Percentiles rank a stretch among this genome's conserved stretches.
These are phyloP conservation scores for Anomalospiza imberbis DNA, from an alignment of 2,797 vertebrate genomes.

Conservation along the genomic window DNA sequence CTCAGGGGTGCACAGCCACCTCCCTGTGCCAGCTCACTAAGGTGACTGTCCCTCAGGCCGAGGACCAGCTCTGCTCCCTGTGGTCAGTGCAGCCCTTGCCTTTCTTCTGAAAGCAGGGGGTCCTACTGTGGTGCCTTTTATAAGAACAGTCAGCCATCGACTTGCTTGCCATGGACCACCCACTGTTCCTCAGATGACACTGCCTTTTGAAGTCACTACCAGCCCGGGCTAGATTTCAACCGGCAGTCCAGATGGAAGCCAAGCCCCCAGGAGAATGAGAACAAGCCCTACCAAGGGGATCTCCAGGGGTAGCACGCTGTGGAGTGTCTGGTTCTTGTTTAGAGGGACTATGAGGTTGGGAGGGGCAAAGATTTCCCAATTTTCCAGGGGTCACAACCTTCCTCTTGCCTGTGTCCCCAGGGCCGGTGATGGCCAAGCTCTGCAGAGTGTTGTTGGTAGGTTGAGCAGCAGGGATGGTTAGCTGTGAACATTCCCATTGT, in stretches of 20 bases:
- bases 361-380: conserved; percentile 35
- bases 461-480: conserved; percentile 10
- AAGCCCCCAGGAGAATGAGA: conserved; percentile 51
- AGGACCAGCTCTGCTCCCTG: not conserved
- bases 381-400: conserved; percentile 50
- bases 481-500: conserved; percentile 53
- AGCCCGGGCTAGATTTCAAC: conserved; percentile 48
- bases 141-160: conserved; percentile 1
- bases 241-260: conserved; percentile 47
- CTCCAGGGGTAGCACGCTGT: conserved; percentile 8
- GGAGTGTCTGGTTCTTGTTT: conserved; percentile 58
- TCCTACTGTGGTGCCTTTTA: conserved; percentile 31
- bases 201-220: conserved; percentile 51
- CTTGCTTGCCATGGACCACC: conserved; percentile 2
- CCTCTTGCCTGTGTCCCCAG: conserved; percentile 13
- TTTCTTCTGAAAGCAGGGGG: conserved; percentile 1
- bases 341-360: conserved; percentile 26
- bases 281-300: conserved; percentile 22
- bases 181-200: conserved; percentile 47
- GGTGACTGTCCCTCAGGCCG: fast-evolving
- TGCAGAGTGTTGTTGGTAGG: not conserved
- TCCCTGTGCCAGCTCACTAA: not conserved
- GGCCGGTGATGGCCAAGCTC: not conserved
- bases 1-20: not conserved
- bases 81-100: fast-evolving